Conservation (phyloP, 1,140 invertebrate genomes). For the Aculops lycopersici region DNA sequence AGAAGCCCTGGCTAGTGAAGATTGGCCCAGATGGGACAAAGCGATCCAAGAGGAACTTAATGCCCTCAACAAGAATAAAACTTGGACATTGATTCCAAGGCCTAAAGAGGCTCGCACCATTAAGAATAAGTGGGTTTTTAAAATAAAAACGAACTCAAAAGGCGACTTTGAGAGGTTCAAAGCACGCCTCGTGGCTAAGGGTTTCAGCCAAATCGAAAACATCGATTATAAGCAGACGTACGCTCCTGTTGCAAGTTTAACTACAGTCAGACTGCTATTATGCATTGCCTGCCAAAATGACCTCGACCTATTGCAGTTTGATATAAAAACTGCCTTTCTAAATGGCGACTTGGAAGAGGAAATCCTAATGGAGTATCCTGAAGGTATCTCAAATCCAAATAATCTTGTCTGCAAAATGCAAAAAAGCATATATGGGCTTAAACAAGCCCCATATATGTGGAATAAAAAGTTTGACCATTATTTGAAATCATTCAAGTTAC, state of each 20-base stretch:
- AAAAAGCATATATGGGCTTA: conserved; percentile 14
- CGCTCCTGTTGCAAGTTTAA: conserved; percentile 11
- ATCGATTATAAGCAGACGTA: conserved; percentile 13
- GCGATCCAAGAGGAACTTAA: conserved; percentile 1
- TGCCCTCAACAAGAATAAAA: background rate
- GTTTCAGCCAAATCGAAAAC: conserved; percentile 9
- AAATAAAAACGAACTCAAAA: conserved; percentile 1
- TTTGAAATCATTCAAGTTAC: background rate
- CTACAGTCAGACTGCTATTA: conserved; percentile 15
- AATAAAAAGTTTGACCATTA: conserved; percentile 11
- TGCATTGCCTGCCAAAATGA: conserved; percentile 13
- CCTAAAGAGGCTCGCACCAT: background rate
- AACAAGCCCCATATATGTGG: conserved; percentile 14
- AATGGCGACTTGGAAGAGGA: conserved; percentile 16
- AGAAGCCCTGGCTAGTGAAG: background rate
- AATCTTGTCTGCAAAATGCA: conserved; percentile 12
- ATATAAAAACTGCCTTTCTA: conserved; percentile 18
- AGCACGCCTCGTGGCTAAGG: conserved; percentile 14
- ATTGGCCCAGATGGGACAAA: conserved; percentile 2
- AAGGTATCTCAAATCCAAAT: conserved; percentile 8
- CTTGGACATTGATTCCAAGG: background rate
- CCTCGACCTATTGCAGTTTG: conserved; percentile 15
- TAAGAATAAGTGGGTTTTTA: conserved; percentile 3
- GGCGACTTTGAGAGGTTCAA: conserved; percentile 7
- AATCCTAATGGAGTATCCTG: conserved; percentile 16